Percentiles rank a stretch among this genome's conserved stretches.
Evolutionary conservation across 2,113 vertebrate species (phyloP).

Genomic region (Mustela nigripes): DNA sequence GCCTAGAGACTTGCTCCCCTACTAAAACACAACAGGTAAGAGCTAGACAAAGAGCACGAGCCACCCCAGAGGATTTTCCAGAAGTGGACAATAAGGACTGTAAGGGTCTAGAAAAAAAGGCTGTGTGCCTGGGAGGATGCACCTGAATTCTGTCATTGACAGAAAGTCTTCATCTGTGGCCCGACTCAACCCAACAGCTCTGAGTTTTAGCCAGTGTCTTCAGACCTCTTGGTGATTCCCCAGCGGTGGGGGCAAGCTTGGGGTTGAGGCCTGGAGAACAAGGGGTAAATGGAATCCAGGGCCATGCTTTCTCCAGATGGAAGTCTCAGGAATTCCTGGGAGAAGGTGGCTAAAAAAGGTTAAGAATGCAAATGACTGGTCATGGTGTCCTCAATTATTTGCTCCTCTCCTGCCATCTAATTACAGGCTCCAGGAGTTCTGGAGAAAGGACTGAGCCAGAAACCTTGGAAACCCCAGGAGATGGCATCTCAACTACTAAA

Average conservation of each 20-base stretch:
- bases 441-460: neutral
- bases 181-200: neutral
- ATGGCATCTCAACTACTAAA: too few species aligned
- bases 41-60: neutral
- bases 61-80: neutral
- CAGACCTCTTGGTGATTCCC: neutral
- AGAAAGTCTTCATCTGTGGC: neutral
- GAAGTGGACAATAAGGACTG: neutral
- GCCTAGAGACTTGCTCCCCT: neutral
- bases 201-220: neutral
- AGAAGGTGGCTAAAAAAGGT: neutral
- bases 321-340: neutral
- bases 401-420: neutral
- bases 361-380: neutral
- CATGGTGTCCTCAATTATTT: neutral
- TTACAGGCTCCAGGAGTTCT: neutral
- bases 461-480: neutral
- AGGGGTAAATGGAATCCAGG: neutral
- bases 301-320: neutral
- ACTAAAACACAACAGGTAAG: neutral
- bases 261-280: neutral
- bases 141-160: neutral
- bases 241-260: rapidly evolving
- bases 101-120: neutral
- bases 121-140: too few species aligned